Conservation (phyloP, 2,888 invertebrate species). For the Aphidius colemani region DNA sequence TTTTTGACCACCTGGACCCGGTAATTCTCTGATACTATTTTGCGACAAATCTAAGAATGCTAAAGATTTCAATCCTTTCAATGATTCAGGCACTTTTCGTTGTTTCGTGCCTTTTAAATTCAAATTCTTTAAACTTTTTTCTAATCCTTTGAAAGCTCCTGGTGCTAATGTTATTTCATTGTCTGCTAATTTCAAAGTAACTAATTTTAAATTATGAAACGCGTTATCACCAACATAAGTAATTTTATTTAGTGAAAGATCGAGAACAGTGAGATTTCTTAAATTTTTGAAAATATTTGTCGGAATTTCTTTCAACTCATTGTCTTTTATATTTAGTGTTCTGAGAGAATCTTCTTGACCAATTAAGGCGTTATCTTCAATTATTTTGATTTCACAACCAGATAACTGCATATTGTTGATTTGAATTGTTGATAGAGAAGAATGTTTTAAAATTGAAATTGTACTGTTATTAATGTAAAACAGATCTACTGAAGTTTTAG, state of each 20-base stretch:
- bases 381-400: constrained; percentile 75
- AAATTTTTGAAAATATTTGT: constrained; percentile 72
- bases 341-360: constrained; percentile 81
- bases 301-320: constrained; percentile 79
- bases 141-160: constrained; percentile 78
- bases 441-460: constrained; percentile 70
- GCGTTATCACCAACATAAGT: constrained; percentile 74
- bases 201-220: constrained; percentile 75
- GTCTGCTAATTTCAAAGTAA: constrained; percentile 84
- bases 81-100: constrained; percentile 77
- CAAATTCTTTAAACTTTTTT: constrained; percentile 81
- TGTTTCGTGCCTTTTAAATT: constrained; percentile 87
- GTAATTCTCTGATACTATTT: constrained; percentile 82
- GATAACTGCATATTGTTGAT: constrained; percentile 85
- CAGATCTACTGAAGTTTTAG: constrained; percentile 73
- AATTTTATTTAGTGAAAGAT: constrained; percentile 83
- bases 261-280: constrained; percentile 75
- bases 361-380: constrained; percentile 76
- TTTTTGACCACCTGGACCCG: constrained; percentile 69
- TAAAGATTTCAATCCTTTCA: constrained; percentile 75
- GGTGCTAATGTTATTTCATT: constrained; percentile 79
- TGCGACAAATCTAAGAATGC: constrained; percentile 90
- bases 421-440: constrained; percentile 71
- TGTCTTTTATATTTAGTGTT: constrained; percentile 85
- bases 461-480: constrained; percentile 89